These are phyloP conservation scores for Unio delphinus DNA, from an alignment of 2,888 invertebrate species.

Conservation along the genomic window DNA sequence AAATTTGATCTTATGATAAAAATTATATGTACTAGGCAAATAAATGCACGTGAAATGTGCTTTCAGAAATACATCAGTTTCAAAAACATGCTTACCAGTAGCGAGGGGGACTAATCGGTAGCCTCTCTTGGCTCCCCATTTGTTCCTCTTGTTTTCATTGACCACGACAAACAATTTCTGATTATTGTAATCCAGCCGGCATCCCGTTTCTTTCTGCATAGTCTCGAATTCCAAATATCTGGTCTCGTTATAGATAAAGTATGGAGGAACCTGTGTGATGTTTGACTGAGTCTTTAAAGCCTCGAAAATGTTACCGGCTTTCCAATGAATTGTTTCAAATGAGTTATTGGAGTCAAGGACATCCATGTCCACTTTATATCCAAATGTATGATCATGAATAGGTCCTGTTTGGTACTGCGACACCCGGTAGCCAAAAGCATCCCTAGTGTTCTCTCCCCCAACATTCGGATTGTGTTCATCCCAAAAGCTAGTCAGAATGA, in stretches of 20 bases:
- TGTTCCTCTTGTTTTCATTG: slow-evolving; percentile 15
- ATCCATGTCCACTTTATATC: slow-evolving; percentile 19
- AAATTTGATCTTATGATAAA: no score
- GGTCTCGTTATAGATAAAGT: slow-evolving; percentile 13
- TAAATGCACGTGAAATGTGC: no score
- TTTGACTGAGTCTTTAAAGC: slow-evolving; percentile 5
- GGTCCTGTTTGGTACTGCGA: slow-evolving; percentile 6
- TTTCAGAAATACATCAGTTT: no score
- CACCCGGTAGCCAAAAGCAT: slow-evolving; percentile 33
- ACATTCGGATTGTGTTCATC: slow-evolving; percentile 33
- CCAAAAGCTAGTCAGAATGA: slow-evolving; percentile 37
- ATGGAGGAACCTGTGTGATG: background rate
- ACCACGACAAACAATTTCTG: slow-evolving; percentile 11
- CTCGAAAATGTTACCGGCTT: slow-evolving; percentile 7
- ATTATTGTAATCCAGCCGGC: slow-evolving; percentile 3
- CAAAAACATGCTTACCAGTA: background rate
- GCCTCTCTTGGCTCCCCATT: slow-evolving; percentile 11
- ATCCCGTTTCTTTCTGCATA: slow-evolving; percentile 7
- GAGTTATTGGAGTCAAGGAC: slow-evolving; percentile 7
- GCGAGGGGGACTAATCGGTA: slow-evolving; percentile 7
- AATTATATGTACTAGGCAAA: no score
- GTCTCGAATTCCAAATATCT: slow-evolving; percentile 10
- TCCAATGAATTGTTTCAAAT: slow-evolving; percentile 13
- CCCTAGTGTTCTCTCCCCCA: slow-evolving; percentile 28
- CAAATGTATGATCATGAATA: slow-evolving; percentile 18